phyloP scores from a whole-genome alignment of 2,113 vertebrate species.

The Periophthalmodon schlosseri region DNA sequence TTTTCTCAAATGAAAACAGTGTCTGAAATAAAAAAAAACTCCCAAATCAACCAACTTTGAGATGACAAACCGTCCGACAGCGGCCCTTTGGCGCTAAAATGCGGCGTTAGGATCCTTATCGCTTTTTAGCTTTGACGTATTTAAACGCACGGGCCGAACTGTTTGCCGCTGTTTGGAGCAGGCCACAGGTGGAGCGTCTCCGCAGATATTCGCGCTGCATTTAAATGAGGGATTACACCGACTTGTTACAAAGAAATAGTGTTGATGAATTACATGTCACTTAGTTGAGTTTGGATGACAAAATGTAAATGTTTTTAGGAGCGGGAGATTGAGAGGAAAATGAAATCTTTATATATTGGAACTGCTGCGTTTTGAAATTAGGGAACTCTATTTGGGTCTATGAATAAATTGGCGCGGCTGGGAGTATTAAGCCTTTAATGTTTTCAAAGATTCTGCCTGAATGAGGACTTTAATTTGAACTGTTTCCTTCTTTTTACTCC shows the following conservation, averaged over 20 bases:
- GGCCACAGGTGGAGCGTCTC: no score
- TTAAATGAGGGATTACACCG: no score
- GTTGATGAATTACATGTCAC: constrained; percentile 68
- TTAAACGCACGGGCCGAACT: no score
- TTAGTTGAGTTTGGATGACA: constrained; percentile 54
- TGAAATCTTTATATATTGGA: constrained; percentile 76
- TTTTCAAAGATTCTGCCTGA: constrained; percentile 21
- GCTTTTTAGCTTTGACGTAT: no score
- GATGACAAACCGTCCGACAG: no score
- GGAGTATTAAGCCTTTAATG: constrained; percentile 26
- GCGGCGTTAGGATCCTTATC: no score
- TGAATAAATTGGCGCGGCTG: constrained; percentile 61
- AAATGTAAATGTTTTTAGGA: constrained; percentile 75
- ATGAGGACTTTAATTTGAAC: constrained; percentile 36
- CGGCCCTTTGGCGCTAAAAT: no score
- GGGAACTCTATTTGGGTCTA: constrained; percentile 67
- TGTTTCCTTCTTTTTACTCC: constrained; percentile 22
- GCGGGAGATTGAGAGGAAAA: constrained; percentile 63
- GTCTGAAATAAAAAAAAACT: no score
- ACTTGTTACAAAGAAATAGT: constrained; percentile 33
- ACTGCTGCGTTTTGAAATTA: constrained; percentile 72
- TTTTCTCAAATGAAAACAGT: no score
- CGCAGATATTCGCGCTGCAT: no score
- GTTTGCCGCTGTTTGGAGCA: no score
- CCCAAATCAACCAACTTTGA: no score